Evolutionary conservation across 2,888 invertebrate genomes (phyloP), one percentile per base, ranked within the genome.

Genomic region (Quadroppia sp.): DNA sequence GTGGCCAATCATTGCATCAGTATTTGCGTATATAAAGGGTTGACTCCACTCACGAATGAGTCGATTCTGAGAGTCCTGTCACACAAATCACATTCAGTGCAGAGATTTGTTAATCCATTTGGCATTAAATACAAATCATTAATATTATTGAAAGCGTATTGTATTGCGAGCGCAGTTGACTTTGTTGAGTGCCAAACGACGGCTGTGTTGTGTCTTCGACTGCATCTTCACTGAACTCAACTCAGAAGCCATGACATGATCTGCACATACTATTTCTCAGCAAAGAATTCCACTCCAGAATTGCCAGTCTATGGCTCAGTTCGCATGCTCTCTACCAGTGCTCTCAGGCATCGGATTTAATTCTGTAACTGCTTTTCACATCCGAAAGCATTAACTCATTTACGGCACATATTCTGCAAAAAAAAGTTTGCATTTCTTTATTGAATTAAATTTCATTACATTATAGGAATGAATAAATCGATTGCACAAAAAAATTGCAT

Each of bases 181-280:
- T 56, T 56, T 56, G 56, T 28, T 56, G 28, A 28, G 56, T 28
- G 56, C 28, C 28, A 56, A 56, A 56, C 30, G 56, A 23, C 17
- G 56, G 56, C 56, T 56, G 28, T 56, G 28, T 56, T 45, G 13
- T 56, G 56, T 56, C 23, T 56, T 56, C 30, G 56, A 23, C 56
- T 56, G 28, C 56, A 56, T 64, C 64, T 36, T 64, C 64, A 15
- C 9, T 64, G 3, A 28, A 36, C 64, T 64, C 64, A 15, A 40
- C 64, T 64, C 64, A 64, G 64, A 64, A 40, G 64, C 64, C 64
- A 64, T 64, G 32, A 64, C 64, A 64, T 64, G 32, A 64, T 64
- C 64, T 64, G 36, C 32, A 30, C 28, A 36, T 23, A 15, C 28
- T 56, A 28, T 11, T 56, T 28, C 56, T 56, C 28, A 17, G 64